phyloP scores from a whole-genome alignment of 2,888 invertebrate species.

The Luperina testacea region DNA sequence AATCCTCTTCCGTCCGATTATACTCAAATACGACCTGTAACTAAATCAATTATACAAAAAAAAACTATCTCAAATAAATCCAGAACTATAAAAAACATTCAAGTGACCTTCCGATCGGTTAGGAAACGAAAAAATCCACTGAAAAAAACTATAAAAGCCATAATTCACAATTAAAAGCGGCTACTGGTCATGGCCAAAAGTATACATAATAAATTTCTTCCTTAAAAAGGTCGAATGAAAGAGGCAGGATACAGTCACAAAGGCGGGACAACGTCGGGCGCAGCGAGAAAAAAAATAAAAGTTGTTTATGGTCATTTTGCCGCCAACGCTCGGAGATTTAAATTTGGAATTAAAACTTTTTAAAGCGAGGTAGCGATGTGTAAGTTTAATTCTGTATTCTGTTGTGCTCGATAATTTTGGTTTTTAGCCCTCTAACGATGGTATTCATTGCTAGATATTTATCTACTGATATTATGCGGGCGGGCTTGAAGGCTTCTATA shows the following conservation, averaged over 20 bases:
- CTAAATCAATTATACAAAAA: conserved; percentile 80
- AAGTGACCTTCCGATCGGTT: conserved; percentile 85
- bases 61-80: conserved; percentile 76
- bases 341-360: conserved; percentile 84
- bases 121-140: conserved; percentile 79
- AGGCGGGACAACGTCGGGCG: conserved; percentile 80
- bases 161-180: conserved; percentile 90
- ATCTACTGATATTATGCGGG: not conserved
- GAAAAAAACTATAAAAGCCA: conserved; percentile 78
- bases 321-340: conserved; percentile 87
- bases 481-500: not conserved
- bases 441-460: conserved; percentile 19
- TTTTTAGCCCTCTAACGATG: conserved; percentile 17
- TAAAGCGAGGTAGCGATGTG: conserved; percentile 67
- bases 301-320: conserved; percentile 88
- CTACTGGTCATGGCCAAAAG: conserved; percentile 89
- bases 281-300: conserved; percentile 82
- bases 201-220: conserved; percentile 89
- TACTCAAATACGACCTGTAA: conserved; percentile 79
- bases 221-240: conserved; percentile 89
- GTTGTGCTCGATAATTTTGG: conserved; percentile 52
- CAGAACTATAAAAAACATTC: conserved; percentile 83
- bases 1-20: conserved; percentile 81
- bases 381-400: conserved; percentile 60
- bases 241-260: conserved; percentile 88